Evolutionary conservation across 2,797 vertebrate genomes (phyloP), one percentile per base, ranked within the genome.

Genomic region (Myripristis jacobus): DNA sequence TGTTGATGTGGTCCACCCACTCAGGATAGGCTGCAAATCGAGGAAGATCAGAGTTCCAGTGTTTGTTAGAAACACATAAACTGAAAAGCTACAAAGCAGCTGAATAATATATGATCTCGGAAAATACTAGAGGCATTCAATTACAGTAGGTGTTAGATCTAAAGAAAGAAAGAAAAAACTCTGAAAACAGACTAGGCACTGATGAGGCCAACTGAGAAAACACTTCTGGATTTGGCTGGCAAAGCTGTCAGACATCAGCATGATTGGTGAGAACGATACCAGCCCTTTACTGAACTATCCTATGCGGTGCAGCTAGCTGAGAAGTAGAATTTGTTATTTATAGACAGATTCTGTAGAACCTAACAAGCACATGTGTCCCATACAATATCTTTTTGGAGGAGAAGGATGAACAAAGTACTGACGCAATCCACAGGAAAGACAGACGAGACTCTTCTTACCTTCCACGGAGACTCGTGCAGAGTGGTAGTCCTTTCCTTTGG

Each of bases 1-100:
- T 96, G 79, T 93, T 96, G 89, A 99, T 97, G 80, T 95, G 93
- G 81, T 97, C 95, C 57, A 95, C 93, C 98, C 97, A 99, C 84
- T 97, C 95, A 3, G 98, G 98, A 88, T 93, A 93, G 31, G 97
- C 98, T 99, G 83, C 61, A 86, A 74, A 58, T 60, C 29, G 41
- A 83, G 51, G 18, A 53, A 48, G 66, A 53, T 47, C 18, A 62
- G 22, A 54, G 58, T 51, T 56, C 51, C 3, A 56, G 8, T 11
- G 12, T 73, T 53, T 38, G 21, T 43, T 43, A 25, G 57, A 16
- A 44, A 22, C 25, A 44, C 18, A 13, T 24, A 41, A 43, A 10
- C 15, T 9, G 41, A 46, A 27, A 27, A 46, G 3, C 21, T 55
- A 63, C 38, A 77, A 70, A 70, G 51, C 59, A 60, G 43, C 53